Conservation (phyloP, 2,888 invertebrate species). For the Syrphus vitripennis region DNA sequence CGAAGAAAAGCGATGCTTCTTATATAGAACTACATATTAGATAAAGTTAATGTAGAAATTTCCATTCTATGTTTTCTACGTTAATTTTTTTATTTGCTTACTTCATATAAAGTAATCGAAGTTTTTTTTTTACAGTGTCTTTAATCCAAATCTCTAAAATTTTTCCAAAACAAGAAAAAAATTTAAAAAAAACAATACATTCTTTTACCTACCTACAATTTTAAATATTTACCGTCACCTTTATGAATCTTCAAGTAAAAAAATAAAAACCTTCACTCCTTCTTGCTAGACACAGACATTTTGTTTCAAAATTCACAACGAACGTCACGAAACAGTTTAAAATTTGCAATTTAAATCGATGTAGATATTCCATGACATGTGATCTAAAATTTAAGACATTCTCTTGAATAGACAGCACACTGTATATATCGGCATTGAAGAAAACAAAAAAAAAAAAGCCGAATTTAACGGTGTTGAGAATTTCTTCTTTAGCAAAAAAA, state of each 20-base stretch:
- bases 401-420: constrained; percentile 7
- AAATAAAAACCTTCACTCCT: neutral
- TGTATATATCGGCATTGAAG: neutral
- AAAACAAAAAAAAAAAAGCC: neutral
- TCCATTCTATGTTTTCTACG: too few relatives aligned
- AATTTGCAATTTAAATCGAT: constrained; percentile 35
- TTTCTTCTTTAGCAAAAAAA: neutral
- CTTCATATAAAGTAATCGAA: too few relatives aligned
- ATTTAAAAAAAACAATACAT: neutral
- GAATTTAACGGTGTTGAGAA: constrained; percentile 40
- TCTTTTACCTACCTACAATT: neutral
- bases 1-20: too few relatives aligned
- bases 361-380: constrained; percentile 12
- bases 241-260: neutral
- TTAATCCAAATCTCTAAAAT: too few relatives aligned
- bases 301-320: constrained; percentile 29
- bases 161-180: too few relatives aligned
- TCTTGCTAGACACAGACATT: neutral
- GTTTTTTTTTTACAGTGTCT: too few relatives aligned
- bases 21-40: too few relatives aligned
- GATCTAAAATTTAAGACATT: constrained; percentile 54
- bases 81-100: too few relatives aligned
- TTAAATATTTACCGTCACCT: constrained; percentile 21
- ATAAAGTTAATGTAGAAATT: too few relatives aligned
- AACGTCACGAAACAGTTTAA: constrained; percentile 31